A percentile compares a stretch with the other conserved stretches of the same genome.
Conservation (phyloP, 2,797 vertebrate genomes). For the Silurus aristotelis region DNA sequence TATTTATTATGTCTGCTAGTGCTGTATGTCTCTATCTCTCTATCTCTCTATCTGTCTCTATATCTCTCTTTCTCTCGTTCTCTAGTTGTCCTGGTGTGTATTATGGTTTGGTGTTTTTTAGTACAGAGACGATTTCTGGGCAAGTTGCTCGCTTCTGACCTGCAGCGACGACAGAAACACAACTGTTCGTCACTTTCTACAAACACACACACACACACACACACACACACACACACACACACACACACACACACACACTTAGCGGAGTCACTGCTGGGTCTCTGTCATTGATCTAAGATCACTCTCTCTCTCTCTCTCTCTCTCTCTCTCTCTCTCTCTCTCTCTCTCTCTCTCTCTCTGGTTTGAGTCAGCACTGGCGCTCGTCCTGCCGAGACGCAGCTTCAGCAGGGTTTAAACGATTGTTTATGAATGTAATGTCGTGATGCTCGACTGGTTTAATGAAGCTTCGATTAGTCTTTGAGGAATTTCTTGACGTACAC, state of each 20-base stretch:
- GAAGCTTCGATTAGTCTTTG: constrained; percentile 40
- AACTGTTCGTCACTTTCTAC: neutral
- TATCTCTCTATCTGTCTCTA: neutral
- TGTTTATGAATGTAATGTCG: constrained; percentile 35
- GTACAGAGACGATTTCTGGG: neutral
- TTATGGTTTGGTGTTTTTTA: neutral
- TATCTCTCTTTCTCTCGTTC: neutral
- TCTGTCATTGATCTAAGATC: neutral
- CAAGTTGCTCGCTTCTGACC: constrained; percentile 19
- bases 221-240: no score
- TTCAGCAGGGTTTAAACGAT: constrained; percentile 28
- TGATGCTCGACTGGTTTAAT: constrained; percentile 33
- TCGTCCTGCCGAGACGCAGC: neutral
- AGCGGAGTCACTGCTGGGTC: no score
- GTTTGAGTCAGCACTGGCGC: constrained; percentile 17
- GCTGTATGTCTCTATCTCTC: neutral
- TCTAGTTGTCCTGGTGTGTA: neutral
- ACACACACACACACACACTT: no score
- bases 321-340: constrained; percentile 22
- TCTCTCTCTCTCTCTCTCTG: neutral
- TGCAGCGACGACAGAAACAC: constrained; percentile 7
- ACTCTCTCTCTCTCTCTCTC: constrained; percentile 16
- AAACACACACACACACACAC: neutral
- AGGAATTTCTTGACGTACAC: constrained; percentile 39
- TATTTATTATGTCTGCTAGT: neutral